Conservation (phyloP, 2,797 vertebrate genomes). For the Holocentrus rufus region DNA sequence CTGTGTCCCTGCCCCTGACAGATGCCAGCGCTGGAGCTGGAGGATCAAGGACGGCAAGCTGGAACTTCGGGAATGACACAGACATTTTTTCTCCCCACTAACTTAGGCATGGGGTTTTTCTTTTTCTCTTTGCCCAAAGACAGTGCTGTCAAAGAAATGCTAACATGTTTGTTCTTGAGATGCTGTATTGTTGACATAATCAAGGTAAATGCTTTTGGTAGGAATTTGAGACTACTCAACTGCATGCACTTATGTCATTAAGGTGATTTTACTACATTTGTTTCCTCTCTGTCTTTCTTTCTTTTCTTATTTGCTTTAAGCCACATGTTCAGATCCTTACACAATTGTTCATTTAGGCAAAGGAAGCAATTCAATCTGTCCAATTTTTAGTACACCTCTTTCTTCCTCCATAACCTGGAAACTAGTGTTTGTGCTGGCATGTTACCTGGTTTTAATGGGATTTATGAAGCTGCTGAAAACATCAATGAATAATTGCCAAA, state of each 20-base stretch:
- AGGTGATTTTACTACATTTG: background rate
- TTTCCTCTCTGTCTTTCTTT: too few relatives aligned
- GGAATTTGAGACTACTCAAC: background rate
- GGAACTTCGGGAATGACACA: conserved; percentile 77
- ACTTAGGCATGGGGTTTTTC: background rate
- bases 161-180: conserved; percentile 3
- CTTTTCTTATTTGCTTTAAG: background rate
- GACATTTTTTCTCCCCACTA: background rate
- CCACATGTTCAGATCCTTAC: background rate
- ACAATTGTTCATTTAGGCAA: background rate
- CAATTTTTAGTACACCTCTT: background rate
- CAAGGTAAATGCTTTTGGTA: background rate
- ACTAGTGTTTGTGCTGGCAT: background rate
- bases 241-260: background rate
- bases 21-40: conserved; percentile 89
- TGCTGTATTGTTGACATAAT: background rate
- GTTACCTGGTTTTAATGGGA: background rate
- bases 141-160: background rate
- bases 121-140: background rate
- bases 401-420: conserved; percentile 11
- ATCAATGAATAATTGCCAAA: background rate
- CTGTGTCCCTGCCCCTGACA: conserved; percentile 88
- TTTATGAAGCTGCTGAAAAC: background rate
- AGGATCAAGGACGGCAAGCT: conserved; percentile 88
- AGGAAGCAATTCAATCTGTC: background rate